Evolutionary conservation across 2,888 invertebrate species (phyloP).

Genomic region (Agelastica alni): DNA sequence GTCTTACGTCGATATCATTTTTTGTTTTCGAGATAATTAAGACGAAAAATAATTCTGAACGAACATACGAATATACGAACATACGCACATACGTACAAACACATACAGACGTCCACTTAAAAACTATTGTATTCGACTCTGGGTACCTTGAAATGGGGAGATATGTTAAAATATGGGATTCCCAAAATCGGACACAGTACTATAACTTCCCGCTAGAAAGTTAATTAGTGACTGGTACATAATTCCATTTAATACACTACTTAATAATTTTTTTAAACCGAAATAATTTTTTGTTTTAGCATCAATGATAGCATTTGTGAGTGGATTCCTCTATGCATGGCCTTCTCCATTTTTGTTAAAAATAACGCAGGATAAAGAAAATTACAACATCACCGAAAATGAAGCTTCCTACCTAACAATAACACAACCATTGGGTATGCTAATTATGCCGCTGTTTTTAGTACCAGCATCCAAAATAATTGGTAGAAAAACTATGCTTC

Average conservation of each 20-base stretch:
- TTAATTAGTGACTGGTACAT: not conserved
- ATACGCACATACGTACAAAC: too few relatives aligned
- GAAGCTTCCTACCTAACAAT: constrained; percentile 49
- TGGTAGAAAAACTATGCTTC: constrained; percentile 45
- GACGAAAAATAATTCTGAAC: too few relatives aligned
- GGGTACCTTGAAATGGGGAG: too few relatives aligned
- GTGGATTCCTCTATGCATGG: constrained; percentile 44
- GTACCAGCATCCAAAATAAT: constrained; percentile 38
- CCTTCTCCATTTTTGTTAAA: constrained; percentile 50
- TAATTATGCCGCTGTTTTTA: constrained; percentile 20
- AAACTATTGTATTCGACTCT: too few relatives aligned
- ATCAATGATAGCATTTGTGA: constrained; percentile 33
- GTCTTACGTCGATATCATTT: too few relatives aligned
- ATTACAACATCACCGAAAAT: constrained; percentile 44
- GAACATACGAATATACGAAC: too few relatives aligned
- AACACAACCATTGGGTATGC: constrained; percentile 43
- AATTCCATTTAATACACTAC: not conserved
- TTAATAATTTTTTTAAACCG: not conserved
- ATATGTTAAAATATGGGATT: too few relatives aligned
- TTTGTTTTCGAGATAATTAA: too few relatives aligned
- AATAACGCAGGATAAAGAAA: constrained; percentile 43
- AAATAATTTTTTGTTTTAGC: constrained; percentile 27
- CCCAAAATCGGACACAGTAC: too few relatives aligned
- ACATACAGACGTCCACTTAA: too few relatives aligned
- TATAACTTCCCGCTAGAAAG: too few relatives aligned